These are phyloP conservation scores for Delichon dasypus DNA, from an alignment of 2,797 vertebrate species.

Conservation along the genomic window DNA sequence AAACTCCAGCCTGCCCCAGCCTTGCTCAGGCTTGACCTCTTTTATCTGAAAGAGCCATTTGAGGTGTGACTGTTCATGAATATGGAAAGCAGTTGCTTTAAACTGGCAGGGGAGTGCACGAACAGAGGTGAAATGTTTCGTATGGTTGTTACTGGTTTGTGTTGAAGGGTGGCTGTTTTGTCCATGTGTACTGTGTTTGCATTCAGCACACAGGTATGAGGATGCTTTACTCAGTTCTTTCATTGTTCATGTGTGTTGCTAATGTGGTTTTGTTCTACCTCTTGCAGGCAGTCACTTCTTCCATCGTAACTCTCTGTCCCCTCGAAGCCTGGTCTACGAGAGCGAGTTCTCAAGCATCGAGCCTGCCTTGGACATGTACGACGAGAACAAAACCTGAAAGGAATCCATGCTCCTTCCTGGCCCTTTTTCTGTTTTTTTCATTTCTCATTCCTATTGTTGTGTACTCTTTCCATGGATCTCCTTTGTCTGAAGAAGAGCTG, in stretches of 20 bases:
- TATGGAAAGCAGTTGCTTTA: background rate
- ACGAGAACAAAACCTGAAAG: slow-evolving; percentile 95
- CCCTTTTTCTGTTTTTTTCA: slow-evolving; percentile 70
- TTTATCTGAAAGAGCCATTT: background rate
- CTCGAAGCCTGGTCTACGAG: slow-evolving; percentile 87
- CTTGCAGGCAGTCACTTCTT: slow-evolving; percentile 88
- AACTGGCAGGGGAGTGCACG: background rate
- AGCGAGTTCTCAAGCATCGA: slow-evolving; percentile 92
- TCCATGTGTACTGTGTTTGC: background rate
- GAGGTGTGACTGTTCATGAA: background rate
- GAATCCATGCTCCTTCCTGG: slow-evolving; percentile 62
- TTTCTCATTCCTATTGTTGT: slow-evolving; percentile 77
- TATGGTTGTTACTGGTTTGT: background rate
- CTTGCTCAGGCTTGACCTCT: slow-evolving; percentile 21
- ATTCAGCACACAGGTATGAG: rapidly evolving
- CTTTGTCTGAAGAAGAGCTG: slow-evolving; percentile 77
- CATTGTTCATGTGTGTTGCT: rapidly evolving
- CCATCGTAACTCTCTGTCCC: slow-evolving; percentile 87
- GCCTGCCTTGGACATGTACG: slow-evolving; percentile 89
- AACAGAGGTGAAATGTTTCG: background rate
- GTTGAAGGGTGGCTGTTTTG: background rate
- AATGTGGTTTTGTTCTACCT: slow-evolving; percentile 43
- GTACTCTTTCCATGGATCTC: slow-evolving; percentile 77
- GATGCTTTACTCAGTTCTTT: background rate
- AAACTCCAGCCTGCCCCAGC: background rate